phyloP scores from a whole-genome alignment of 2,888 invertebrate genomes.

The Prenolepis imparis region DNA sequence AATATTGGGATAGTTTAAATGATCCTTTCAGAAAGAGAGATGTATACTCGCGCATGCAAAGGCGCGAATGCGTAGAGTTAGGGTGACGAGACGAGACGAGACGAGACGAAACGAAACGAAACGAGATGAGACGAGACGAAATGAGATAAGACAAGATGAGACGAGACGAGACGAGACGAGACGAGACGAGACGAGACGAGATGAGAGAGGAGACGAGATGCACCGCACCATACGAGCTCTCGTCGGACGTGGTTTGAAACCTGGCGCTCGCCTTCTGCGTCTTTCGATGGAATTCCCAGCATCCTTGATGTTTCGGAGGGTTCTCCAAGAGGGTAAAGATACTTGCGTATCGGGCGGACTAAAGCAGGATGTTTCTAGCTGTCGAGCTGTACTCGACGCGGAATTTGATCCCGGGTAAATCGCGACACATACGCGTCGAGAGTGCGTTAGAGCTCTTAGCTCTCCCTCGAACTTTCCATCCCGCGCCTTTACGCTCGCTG shows the following conservation, averaged over 20 bases:
- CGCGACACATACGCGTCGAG: constrained; percentile 51
- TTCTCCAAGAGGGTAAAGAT: constrained; percentile 57
- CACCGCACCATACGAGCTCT: constrained; percentile 53
- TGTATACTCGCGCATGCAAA: constrained; percentile 4
- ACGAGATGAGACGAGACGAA: neutral
- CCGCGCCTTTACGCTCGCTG: neutral
- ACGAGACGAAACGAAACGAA: neutral
- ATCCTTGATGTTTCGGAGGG: constrained; percentile 58
- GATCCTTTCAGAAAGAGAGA: neutral
- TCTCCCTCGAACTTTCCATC: constrained; percentile 34
- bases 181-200: neutral
- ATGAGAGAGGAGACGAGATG: constrained; percentile 21
- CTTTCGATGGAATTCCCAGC: constrained; percentile 69
- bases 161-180: constrained; percentile 8
- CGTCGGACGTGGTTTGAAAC: constrained; percentile 64
- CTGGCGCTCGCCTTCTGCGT: constrained; percentile 45
- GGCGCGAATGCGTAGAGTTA: neutral
- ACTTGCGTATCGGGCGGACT: constrained; percentile 26
- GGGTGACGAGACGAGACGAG: neutral
- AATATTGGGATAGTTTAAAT: neutral
- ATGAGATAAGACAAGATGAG: neutral
- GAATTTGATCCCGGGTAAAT: constrained; percentile 70
- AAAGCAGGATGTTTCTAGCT: constrained; percentile 58
- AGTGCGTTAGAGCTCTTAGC: constrained; percentile 48
- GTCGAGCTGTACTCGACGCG: constrained; percentile 56